These are phyloP conservation scores for Cynoglossus semilaevis DNA, from an alignment of 2,113 vertebrate species.

Conservation along the genomic window DNA sequence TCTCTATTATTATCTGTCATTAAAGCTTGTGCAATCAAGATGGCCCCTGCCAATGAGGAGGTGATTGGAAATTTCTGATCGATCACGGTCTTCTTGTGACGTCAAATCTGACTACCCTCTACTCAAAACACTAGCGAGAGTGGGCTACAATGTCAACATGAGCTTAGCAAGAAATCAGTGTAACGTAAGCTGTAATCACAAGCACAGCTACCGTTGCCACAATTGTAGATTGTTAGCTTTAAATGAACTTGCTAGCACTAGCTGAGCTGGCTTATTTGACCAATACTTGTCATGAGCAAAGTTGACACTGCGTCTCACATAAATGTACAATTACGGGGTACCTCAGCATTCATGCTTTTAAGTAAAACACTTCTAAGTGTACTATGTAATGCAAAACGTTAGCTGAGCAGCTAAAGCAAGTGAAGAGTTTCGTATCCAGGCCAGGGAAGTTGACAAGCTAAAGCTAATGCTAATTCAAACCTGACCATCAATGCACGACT, in stretches of 20 bases:
- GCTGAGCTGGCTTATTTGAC: background rate
- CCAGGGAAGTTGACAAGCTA: slow-evolving; percentile 61
- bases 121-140: background rate
- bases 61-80: slow-evolving; percentile 19
- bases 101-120: background rate
- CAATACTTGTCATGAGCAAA: slow-evolving; percentile 39
- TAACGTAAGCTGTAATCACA: slow-evolving; percentile 17
- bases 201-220: slow-evolving; percentile 20
- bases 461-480: slow-evolving; percentile 49
- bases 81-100: slow-evolving; percentile 4
- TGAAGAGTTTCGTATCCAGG: slow-evolving; percentile 41
- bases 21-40: slow-evolving; percentile 6
- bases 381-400: no score
- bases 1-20: background rate
- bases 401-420: slow-evolving; percentile 18
- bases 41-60: slow-evolving; percentile 22
- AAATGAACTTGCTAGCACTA: slow-evolving; percentile 26
- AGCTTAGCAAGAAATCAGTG: background rate
- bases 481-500: background rate
- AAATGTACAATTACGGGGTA: fast-evolving
- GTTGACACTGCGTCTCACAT: background rate
- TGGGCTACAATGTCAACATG: slow-evolving; percentile 9
- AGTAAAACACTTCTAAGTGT: background rate
- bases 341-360: background rate
- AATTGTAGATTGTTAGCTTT: slow-evolving; percentile 20